phyloP scores from a whole-genome alignment of 2,113 vertebrate genomes.

The Pao palembangensis region DNA sequence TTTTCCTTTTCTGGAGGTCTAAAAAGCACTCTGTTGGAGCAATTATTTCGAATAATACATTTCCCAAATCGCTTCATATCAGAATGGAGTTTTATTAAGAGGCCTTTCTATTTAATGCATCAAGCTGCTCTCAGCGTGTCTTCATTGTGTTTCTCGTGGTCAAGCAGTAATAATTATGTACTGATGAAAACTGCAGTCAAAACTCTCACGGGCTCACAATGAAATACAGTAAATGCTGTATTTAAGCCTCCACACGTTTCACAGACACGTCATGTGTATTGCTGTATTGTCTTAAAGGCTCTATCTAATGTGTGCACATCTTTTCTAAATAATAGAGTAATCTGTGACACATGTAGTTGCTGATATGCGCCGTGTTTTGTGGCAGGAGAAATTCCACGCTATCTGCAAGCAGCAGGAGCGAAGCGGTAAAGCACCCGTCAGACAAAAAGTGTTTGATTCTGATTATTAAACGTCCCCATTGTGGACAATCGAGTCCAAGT shows the following conservation, averaged over 20 bases:
- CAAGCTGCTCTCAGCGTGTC: constrained; percentile 21
- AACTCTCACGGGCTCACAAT: not conserved
- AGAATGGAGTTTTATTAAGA: constrained; percentile 30
- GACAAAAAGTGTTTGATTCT: constrained; percentile 7
- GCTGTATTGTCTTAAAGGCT: not conserved
- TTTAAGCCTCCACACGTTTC: not conserved
- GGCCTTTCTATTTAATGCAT: constrained; percentile 6
- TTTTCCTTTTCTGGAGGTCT: constrained; percentile 26
- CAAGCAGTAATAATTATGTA: constrained; percentile 38
- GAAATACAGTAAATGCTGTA: not conserved
- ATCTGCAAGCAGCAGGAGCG: constrained; percentile 3
- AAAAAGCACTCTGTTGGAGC: constrained; percentile 44
- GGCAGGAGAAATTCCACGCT: not conserved
- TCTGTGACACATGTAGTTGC: constrained; percentile 9
- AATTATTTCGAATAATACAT: constrained; percentile 52
- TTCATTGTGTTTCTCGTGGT: constrained; percentile 23
- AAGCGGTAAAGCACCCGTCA: not conserved
- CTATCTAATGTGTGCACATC: not conserved
- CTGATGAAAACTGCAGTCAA: constrained; percentile 7
- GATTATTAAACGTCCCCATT: constrained; percentile 17
- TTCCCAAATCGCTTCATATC: constrained; percentile 41
- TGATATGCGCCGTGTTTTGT: not conserved
- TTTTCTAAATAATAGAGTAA: not conserved
- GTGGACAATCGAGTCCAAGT: constrained; percentile 15
- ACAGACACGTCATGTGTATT: not conserved